Evolutionary conservation across 1,140 invertebrate genomes (phyloP).

Genomic region (Epicauta chinensis): DNA sequence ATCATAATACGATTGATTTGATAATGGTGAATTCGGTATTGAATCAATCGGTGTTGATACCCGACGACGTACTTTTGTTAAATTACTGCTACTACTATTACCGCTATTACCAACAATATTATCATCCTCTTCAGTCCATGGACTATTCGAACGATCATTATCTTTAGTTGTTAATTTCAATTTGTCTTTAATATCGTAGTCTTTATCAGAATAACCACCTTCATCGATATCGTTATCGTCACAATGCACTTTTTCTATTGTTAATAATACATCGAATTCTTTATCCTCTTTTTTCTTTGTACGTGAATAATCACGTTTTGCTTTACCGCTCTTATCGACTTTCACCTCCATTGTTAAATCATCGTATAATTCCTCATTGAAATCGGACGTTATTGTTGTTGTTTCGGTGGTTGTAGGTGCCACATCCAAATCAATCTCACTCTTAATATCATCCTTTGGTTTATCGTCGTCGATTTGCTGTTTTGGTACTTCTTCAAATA

Average conservation of each 20-base stretch:
- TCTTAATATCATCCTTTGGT: constrained; percentile 20
- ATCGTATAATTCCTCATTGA: constrained; percentile 41
- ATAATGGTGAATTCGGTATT: constrained; percentile 58
- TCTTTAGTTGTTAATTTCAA: constrained; percentile 28
- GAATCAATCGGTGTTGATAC: constrained; percentile 54
- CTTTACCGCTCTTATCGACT: constrained; percentile 44
- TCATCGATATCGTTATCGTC: constrained; percentile 36
- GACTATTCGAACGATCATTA: constrained; percentile 47
- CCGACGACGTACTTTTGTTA: constrained; percentile 40
- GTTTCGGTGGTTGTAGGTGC: constrained; percentile 23
- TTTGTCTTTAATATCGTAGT: constrained; percentile 35
- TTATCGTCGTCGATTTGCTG: constrained; percentile 32
- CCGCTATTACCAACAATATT: constrained; percentile 15
- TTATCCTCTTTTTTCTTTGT: constrained; percentile 45
- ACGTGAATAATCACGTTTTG: constrained; percentile 42
- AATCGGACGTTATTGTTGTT: constrained; percentile 30
- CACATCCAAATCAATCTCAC: constrained; percentile 14
- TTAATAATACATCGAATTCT: constrained; percentile 39
- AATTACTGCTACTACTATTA: constrained; percentile 39
- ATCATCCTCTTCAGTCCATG: constrained; percentile 49
- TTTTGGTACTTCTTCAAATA: constrained; percentile 26
- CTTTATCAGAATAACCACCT: constrained; percentile 36
- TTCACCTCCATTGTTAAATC: constrained; percentile 54
- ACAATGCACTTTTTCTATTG: constrained; percentile 39
- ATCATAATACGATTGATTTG: constrained; percentile 42